Base-by-base conservation (phyloP, 2,888 invertebrate genomes). In the Anorthoa munda region DNA sequence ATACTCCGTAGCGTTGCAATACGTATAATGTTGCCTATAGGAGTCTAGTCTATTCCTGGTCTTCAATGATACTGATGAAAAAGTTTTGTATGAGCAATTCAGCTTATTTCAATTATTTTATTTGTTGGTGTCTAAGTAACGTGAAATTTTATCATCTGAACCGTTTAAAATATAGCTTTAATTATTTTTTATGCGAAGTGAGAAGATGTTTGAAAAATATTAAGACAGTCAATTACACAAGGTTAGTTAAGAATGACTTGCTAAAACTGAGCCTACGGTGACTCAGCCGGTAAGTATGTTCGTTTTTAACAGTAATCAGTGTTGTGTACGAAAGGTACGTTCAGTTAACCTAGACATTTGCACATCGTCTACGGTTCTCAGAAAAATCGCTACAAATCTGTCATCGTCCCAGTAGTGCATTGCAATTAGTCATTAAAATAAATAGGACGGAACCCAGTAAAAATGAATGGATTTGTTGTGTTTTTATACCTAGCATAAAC, bases 211-310 rank as follows among this genome's bases (percentile, higher is more conserved):
- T 45, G 12, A 23, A 39, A 26, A 45, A 4, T 18, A 23, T 23
- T 21, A 45, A 66, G 39, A 17, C 18, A 9, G 26, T 26, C 5
- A 18, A 55, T 73, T 53, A 60, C 60, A 23, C 46, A 60, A 74
- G 21, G 31, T 46, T 46, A 23, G 18, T 60, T 45, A 13, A 61
- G 51, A 53, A 46, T 72, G 72, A 74, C 75, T 72, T 55, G 75
- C 72, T 46, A 55, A 39, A 59, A 58, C 5, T 21, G 45, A 4
- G 11, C n/a, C n/a, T 4, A 5, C 15, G 23, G 39, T 72, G 50
- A 72, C 26, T 72, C 61, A 72, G 21, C 23, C 5, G 5, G 15
- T 9, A 0, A 51, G 21, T 23, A 5, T 48, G 56, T 60, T n/a
- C n/a, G 15, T 31, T 31, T 23, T 26, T 15, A 5, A 26, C 31